phyloP scores from a whole-genome alignment of 2,113 vertebrate genomes.

The Rhynchopsitta pachyrhyncha region DNA sequence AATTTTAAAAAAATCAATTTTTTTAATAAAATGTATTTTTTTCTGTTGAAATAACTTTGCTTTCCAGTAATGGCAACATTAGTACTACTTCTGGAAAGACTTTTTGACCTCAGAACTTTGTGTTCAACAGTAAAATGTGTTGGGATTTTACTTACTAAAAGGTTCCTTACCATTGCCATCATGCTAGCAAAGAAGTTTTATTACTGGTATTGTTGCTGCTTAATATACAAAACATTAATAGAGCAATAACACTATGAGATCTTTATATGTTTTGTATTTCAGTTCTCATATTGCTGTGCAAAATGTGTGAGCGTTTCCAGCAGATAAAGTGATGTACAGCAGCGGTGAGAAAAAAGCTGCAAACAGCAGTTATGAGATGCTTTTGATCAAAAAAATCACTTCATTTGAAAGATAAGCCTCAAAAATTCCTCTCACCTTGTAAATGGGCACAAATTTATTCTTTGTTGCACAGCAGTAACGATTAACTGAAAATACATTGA shows the following conservation, averaged over 20 bases:
- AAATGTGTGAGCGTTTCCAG: background rate
- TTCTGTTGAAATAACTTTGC: background rate
- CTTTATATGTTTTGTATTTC: constrained; percentile 15
- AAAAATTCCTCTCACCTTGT: constrained; percentile 11
- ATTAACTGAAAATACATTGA: constrained; percentile 5
- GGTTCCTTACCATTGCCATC: background rate
- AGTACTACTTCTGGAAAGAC: background rate
- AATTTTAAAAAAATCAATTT: background rate
- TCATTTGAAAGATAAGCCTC: constrained; percentile 32
- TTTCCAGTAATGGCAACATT: background rate
- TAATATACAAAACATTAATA: constrained; percentile 7
- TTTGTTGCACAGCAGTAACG: background rate
- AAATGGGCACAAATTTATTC: constrained; percentile 9
- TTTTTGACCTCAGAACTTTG: background rate
- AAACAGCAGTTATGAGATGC: constrained; percentile 26
- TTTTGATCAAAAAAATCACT: constrained; percentile 41
- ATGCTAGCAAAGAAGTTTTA: background rate
- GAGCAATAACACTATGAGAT: background rate
- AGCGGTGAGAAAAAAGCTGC: background rate
- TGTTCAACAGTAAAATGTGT: background rate
- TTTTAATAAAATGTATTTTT: background rate
- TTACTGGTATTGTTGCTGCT: background rate
- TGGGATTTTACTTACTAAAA: background rate
- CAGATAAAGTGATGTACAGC: constrained; percentile 10
- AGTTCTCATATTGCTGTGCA: background rate